A percentile compares a stretch with the other conserved stretches of the same genome.
Evolutionary conservation across 64 coral and sea anemone genomes (phyloP).

Genomic region (Pachyseris speciosa): DNA sequence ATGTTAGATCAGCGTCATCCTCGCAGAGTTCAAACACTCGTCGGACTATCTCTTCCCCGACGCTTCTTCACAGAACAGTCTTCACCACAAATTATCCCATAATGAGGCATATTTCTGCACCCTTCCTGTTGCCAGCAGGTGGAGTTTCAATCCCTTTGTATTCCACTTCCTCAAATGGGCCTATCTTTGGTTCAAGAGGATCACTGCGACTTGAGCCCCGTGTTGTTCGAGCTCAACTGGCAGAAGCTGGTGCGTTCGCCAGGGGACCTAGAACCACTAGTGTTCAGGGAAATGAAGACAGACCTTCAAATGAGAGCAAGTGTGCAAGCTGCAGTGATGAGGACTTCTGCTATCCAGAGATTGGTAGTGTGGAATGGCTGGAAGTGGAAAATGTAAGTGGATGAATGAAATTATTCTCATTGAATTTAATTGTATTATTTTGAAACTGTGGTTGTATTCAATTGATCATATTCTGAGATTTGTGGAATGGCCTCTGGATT

Average conservation of each 20-base stretch:
- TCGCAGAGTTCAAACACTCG: constrained; percentile 16
- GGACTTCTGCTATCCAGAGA: constrained; percentile 81
- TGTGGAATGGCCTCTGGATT: too few relatives aligned
- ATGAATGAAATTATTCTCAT: background rate
- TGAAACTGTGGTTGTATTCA: too few relatives aligned
- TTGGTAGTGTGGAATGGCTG: constrained; percentile 78
- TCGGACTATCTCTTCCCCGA: constrained; percentile 62
- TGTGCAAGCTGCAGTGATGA: constrained; percentile 40
- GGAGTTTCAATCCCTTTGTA: background rate
- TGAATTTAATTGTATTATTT: background rate
- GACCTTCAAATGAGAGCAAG: constrained; percentile 5
- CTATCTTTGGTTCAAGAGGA: background rate
- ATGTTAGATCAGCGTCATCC: background rate
- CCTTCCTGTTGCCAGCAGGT: constrained; percentile 18
- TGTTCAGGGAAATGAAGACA: constrained; percentile 4
- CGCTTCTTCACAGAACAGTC: constrained; percentile 79
- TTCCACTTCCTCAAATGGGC: background rate
- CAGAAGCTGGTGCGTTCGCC: background rate
- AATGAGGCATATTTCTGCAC: constrained; percentile 11
- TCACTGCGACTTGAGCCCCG: constrained; percentile 5
- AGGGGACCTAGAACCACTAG: background rate
- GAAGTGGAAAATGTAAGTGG: constrained; percentile 78
- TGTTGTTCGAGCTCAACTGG: constrained; percentile 38
- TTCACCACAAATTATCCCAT: constrained; percentile 59
- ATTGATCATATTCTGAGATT: too few relatives aligned